Conservation (phyloP, 2,888 invertebrate species). For the Disparrhopalites patrizii region DNA sequence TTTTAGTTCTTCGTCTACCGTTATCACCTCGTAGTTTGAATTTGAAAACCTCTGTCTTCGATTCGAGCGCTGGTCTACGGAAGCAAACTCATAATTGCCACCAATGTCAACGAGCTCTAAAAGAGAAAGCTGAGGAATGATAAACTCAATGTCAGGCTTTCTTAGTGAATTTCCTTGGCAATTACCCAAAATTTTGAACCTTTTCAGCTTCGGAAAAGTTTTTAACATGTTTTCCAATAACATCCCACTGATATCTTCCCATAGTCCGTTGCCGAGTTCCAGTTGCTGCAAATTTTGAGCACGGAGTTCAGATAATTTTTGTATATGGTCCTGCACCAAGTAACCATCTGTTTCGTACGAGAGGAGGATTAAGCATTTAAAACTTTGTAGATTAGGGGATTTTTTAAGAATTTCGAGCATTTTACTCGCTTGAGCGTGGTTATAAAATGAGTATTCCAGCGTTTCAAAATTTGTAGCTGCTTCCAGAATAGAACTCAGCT, state of each 20-base stretch:
- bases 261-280: slow-evolving; percentile 37
- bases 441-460: slow-evolving; percentile 30
- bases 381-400: slow-evolving; percentile 6
- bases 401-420: slow-evolving; percentile 16
- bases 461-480: slow-evolving; percentile 8
- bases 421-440: slow-evolving; percentile 14
- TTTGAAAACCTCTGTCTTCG: not conserved
- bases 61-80: slow-evolving; percentile 14
- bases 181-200: slow-evolving; percentile 36
- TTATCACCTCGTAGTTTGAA: not conserved
- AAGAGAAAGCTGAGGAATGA: slow-evolving; percentile 31
- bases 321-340: slow-evolving; percentile 15
- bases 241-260: slow-evolving; percentile 33
- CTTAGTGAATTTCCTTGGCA: slow-evolving; percentile 25
- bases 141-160: slow-evolving; percentile 29
- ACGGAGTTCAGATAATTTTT: not conserved
- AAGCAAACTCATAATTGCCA: slow-evolving; percentile 35
- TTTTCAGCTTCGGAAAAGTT: slow-evolving; percentile 24
- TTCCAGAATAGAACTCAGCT: slow-evolving; percentile 20
- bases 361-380: slow-evolving; percentile 20
- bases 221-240: slow-evolving; percentile 31
- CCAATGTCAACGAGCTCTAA: slow-evolving; percentile 33
- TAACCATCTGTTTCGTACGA: slow-evolving; percentile 20
- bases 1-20: slow-evolving; percentile 1
- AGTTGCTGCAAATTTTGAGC: slow-evolving; percentile 13